Evolutionary conservation across 2,797 vertebrate species (phyloP).

Genomic region (Rachycentron canadum): DNA sequence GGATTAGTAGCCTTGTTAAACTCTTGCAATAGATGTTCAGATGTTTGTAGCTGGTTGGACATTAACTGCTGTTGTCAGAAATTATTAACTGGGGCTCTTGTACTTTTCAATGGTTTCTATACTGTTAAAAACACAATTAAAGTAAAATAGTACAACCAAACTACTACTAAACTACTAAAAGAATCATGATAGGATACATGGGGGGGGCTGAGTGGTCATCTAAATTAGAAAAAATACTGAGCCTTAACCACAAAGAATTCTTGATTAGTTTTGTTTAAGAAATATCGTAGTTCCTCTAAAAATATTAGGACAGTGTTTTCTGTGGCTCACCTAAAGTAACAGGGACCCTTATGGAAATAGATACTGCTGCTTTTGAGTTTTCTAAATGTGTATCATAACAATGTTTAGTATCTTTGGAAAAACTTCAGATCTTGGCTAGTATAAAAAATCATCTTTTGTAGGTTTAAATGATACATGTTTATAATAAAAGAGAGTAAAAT

Average conservation of each 20-base stretch:
- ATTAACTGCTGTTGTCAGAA: slow-evolving; percentile 68
- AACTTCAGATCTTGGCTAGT: neutral
- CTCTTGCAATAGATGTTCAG: slow-evolving; percentile 39
- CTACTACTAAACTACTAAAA: neutral
- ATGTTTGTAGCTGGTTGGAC: slow-evolving; percentile 58
- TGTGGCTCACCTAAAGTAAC: too few relatives aligned
- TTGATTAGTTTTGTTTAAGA: too few relatives aligned
- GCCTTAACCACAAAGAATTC: too few relatives aligned
- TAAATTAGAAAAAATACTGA: neutral
- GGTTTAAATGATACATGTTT: neutral
- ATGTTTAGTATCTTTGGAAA: neutral
- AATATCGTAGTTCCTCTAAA: too few relatives aligned
- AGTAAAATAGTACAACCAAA: neutral
- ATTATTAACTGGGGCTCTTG: slow-evolving; percentile 63
- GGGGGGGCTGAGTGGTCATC: neutral
- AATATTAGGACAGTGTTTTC: too few relatives aligned
- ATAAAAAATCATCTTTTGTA: neutral
- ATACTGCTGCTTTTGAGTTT: too few relatives aligned
- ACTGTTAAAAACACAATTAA: neutral
- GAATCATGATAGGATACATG: slow-evolving; percentile 35
- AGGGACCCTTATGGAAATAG: too few relatives aligned
- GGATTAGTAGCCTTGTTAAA: slow-evolving; percentile 50
- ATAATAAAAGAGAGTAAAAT: too few relatives aligned
- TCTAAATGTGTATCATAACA: too few relatives aligned
- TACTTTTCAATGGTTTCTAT: neutral